Evolutionary conservation across 2,888 invertebrate species (phyloP).

Genomic region (Galerucella nymphaeae): DNA sequence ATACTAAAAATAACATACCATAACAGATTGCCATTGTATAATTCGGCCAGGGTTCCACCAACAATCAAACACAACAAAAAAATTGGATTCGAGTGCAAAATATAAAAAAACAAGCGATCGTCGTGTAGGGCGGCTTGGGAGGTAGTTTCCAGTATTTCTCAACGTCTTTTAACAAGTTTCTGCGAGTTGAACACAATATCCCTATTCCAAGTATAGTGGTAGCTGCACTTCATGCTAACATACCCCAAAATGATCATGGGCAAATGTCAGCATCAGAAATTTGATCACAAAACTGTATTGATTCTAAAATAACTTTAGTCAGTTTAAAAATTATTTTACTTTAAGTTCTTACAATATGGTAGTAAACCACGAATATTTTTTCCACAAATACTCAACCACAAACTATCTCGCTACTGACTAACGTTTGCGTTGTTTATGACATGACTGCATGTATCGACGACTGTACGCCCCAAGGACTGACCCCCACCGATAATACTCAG

Average conservation of each 20-base stretch:
- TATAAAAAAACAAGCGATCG: conserved; percentile 43
- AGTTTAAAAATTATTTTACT: neutral
- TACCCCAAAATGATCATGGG: conserved; percentile 60
- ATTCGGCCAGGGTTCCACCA: conserved; percentile 49
- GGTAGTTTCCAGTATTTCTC: conserved; percentile 61
- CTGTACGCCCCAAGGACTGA: neutral
- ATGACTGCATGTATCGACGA: neutral
- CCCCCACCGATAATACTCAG: conserved; percentile 2
- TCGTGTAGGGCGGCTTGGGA: conserved; percentile 50
- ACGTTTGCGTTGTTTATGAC: neutral
- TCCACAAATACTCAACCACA: neutral
- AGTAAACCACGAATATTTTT: neutral
- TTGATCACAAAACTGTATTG: conserved; percentile 2
- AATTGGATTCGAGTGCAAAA: conserved; percentile 37
- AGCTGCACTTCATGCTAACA: conserved; percentile 78
- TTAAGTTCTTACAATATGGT: neutral
- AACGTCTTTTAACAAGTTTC: conserved; percentile 93
- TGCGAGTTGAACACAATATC: conserved; percentile 94
- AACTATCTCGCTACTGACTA: neutral
- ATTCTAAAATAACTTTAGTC: neutral
- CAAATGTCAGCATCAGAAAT: conserved; percentile 54
- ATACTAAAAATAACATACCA: conserved; percentile 56
- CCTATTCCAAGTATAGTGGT: conserved; percentile 92
- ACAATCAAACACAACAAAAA: conserved; percentile 50
- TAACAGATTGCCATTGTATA: conserved; percentile 61